Conservation (phyloP, 2,888 invertebrate species). For the Hedychridium roseum region DNA sequence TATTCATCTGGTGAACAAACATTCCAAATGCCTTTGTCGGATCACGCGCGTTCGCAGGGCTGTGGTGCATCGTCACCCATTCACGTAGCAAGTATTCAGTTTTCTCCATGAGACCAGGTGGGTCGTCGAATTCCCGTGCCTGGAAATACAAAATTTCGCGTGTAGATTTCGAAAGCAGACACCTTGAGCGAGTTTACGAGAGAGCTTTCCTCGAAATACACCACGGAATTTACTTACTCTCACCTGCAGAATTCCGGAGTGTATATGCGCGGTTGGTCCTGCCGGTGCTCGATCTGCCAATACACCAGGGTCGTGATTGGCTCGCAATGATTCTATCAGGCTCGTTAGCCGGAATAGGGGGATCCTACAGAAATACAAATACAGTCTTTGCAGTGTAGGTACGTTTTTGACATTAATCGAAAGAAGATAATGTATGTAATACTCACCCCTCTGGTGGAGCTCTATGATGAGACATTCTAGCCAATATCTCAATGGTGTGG, state of each 20-base stretch:
- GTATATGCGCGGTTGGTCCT: conserved; percentile 88
- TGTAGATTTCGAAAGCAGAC: too few species aligned
- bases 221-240: conserved; percentile 67
- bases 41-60: conserved; percentile 81
- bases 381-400: too few species aligned
- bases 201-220: too few species aligned
- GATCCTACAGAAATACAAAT: conserved; percentile 45
- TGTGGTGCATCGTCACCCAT: conserved; percentile 93
- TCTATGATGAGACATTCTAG: conserved; percentile 78
- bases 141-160: conserved; percentile 59
- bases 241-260: conserved; percentile 89
- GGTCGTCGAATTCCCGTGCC: conserved; percentile 91
- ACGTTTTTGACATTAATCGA: too few species aligned
- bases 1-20: conserved; percentile 97
- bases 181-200: too few species aligned
- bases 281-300: conserved; percentile 80
- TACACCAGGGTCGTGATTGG: conserved; percentile 76
- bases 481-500: conserved; percentile 86
- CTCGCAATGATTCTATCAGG: conserved; percentile 83
- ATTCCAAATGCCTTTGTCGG: conserved; percentile 90
- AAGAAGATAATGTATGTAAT: conserved; percentile 2
- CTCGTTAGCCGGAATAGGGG: conserved; percentile 69
- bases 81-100: conserved; percentile 93
- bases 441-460: conserved; percentile 79
- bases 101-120: conserved; percentile 92